These are phyloP conservation scores for Eulemur mongoz DNA, from an alignment of 2,797 vertebrate genomes.

Conservation along the genomic window DNA sequence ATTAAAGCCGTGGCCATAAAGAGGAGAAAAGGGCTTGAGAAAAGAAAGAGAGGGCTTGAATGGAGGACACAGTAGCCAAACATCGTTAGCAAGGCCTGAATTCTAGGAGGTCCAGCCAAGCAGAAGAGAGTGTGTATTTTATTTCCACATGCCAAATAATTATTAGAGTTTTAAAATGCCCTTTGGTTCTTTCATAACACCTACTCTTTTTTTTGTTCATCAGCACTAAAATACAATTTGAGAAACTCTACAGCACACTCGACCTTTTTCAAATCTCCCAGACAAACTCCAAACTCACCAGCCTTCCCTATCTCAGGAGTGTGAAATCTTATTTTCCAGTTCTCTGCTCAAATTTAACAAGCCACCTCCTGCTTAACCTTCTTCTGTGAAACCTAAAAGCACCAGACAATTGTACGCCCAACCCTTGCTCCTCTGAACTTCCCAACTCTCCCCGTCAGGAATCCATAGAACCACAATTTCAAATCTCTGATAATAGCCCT, in stretches of 20 bases:
- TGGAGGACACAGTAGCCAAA: slow-evolving; percentile 2
- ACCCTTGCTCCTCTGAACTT: not conserved
- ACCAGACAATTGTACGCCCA: slow-evolving; percentile 66
- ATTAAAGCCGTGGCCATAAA: not conserved
- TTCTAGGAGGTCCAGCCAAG: slow-evolving; percentile 36
- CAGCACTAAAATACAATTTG: slow-evolving; percentile 57
- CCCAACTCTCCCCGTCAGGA: slow-evolving; percentile 43
- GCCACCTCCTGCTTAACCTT: slow-evolving; percentile 83
- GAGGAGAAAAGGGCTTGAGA: not conserved
- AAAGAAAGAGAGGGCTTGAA: not conserved
- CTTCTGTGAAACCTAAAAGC: slow-evolving; percentile 83
- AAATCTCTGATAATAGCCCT: slow-evolving; percentile 54
- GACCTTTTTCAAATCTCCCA: slow-evolving; percentile 66
- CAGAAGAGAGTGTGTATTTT: slow-evolving; percentile 20
- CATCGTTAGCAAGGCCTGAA: not conserved
- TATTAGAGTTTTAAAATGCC: slow-evolving; percentile 12
- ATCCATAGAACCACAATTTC: slow-evolving; percentile 73
- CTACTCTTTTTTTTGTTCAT: not conserved
- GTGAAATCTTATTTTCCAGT: slow-evolving; percentile 89
- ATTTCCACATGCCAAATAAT: not conserved
- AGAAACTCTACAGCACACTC: slow-evolving; percentile 51
- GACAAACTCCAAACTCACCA: slow-evolving; percentile 79
- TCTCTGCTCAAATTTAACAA: slow-evolving; percentile 88
- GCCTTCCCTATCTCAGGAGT: slow-evolving; percentile 79
- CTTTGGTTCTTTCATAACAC: slow-evolving; percentile 49